Conservation (phyloP, 2,797 vertebrate genomes). For the Periophthalmus magnuspinnatus region DNA sequence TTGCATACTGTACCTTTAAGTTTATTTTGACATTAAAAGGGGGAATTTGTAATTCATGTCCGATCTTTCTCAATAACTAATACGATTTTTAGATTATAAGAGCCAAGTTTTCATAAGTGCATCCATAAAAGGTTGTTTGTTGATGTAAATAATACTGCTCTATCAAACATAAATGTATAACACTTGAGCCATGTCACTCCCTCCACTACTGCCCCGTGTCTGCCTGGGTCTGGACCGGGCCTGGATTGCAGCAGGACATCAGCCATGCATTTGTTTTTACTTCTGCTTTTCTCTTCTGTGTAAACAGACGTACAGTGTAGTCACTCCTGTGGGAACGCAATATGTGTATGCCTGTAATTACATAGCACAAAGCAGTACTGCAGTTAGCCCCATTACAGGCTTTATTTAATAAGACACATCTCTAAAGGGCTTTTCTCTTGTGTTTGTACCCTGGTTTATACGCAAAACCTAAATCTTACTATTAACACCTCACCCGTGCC, state of each 20-base stretch:
- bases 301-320: slow-evolving; percentile 4
- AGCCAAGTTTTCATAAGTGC: no score
- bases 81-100: no score
- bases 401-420: slow-evolving; percentile 12
- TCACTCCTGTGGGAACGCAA: slow-evolving; percentile 27
- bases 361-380: slow-evolving; percentile 7
- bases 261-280: slow-evolving; percentile 13
- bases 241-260: slow-evolving; percentile 19
- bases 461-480: slow-evolving; percentile 3
- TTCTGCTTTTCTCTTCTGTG: slow-evolving; percentile 2
- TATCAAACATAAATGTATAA: background rate
- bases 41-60: no score
- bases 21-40: no score
- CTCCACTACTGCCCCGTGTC: background rate
- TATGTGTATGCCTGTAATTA: slow-evolving; percentile 21
- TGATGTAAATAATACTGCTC: background rate
- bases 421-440: background rate
- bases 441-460: background rate
- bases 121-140: background rate
- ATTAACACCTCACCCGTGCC: slow-evolving; percentile 2
- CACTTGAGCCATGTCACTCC: no score
- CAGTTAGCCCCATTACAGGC: slow-evolving; percentile 23
- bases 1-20: no score
- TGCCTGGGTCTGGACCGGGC: background rate
- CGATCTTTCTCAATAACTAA: no score